Conservation (phyloP, 2,888 invertebrate genomes). For the Cyclophora albipunctata region DNA sequence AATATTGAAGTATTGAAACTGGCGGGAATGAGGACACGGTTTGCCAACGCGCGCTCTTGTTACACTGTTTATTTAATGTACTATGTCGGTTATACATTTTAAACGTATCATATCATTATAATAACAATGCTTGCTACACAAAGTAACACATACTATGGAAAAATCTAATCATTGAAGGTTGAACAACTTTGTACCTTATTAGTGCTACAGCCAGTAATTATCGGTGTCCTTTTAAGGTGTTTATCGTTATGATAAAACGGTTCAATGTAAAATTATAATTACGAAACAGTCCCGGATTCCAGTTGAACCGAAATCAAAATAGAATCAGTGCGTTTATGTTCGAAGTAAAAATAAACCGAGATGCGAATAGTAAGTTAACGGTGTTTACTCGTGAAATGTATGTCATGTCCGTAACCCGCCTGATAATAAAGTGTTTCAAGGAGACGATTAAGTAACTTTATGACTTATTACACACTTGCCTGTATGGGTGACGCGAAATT, state of each 20-base stretch:
- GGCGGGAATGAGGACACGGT: constrained; percentile 54
- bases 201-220: no score
- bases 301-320: constrained; percentile 8
- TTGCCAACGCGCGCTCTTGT: constrained; percentile 32
- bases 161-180: no score
- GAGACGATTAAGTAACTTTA: constrained; percentile 63
- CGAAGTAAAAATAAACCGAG: constrained; percentile 23
- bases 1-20: constrained; percentile 51
- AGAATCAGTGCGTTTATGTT: constrained; percentile 5
- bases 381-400: constrained; percentile 58
- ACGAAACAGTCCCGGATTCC: background rate
- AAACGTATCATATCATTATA: background rate
- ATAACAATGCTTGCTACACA: no score
- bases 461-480: constrained; percentile 34
- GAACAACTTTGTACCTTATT: no score
- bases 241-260: no score
- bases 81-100: constrained; percentile 26
- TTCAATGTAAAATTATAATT: background rate
- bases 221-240: no score
- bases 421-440: constrained; percentile 71
- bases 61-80: constrained; percentile 52
- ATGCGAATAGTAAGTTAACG: constrained; percentile 24
- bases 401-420: constrained; percentile 64
- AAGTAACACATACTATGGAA: no score
- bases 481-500: constrained; percentile 19